Evolutionary conservation across 2,113 vertebrate species (phyloP).

Genomic region (Eonycteris spelaea): DNA sequence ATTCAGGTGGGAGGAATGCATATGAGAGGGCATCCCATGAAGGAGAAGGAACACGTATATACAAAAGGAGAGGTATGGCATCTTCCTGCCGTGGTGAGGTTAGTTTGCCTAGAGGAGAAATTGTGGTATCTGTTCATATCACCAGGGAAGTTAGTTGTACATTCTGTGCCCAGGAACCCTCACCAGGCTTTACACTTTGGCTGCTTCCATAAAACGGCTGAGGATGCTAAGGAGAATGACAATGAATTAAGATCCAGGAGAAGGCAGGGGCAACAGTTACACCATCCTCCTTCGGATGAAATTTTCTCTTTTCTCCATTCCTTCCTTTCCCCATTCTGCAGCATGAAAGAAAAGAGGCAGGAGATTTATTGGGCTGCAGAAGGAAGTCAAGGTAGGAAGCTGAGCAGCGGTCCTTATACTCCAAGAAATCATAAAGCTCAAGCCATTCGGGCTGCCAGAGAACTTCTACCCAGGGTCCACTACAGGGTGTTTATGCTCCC

Average conservation of each 20-base stretch:
- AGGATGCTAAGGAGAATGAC: background rate
- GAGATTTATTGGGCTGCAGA: conserved; percentile 72
- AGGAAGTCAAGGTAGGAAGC: conserved; percentile 52
- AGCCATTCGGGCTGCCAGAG: background rate
- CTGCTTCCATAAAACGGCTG: background rate
- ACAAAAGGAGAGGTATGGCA: background rate
- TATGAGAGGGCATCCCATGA: background rate
- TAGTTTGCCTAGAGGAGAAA: background rate
- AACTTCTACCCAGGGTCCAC: conserved; percentile 56
- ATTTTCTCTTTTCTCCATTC: conserved; percentile 44
- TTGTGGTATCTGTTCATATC: too few species aligned
- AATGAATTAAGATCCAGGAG: conserved; percentile 59
- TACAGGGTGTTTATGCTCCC: conserved; percentile 61
- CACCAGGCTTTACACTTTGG: background rate
- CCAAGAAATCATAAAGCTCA: conserved; percentile 65
- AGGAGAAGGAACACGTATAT: background rate
- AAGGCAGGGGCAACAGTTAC: conserved; percentile 37
- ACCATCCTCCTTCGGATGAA: conserved; percentile 21
- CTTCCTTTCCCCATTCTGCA: conserved; percentile 61
- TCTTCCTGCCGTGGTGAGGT: rapidly evolving
- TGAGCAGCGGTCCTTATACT: conserved; percentile 10
- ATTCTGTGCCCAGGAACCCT: background rate
- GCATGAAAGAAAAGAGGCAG: conserved; percentile 32
- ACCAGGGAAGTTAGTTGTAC: background rate
- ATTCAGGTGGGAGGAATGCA: background rate